Conservation (phyloP, 37 sponge, comb jelly and placozoan species). For the Bolinopsis microptera region DNA sequence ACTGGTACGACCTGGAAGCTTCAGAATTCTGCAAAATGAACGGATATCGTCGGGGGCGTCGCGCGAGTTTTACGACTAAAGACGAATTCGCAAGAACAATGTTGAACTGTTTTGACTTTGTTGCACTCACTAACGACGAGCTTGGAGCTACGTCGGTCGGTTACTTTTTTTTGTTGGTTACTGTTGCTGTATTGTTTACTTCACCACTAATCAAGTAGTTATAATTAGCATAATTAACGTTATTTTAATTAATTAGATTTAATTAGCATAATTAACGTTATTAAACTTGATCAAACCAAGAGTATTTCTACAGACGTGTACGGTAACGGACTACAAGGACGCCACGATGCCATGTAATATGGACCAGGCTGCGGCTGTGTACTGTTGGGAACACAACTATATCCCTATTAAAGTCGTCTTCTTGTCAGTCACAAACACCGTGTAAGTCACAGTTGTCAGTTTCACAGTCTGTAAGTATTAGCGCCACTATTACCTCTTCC, state of each 20-base stretch:
- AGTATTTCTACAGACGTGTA: background rate
- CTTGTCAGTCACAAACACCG: background rate
- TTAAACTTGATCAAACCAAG: too few species aligned
- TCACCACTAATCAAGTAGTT: too few species aligned
- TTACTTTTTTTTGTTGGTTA: too few species aligned
- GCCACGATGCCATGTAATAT: background rate
- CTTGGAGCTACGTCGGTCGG: background rate
- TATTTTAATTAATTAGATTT: too few species aligned
- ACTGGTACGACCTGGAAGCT: background rate
- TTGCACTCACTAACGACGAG: background rate
- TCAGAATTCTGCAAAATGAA: background rate
- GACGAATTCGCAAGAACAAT: background rate
- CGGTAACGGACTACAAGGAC: background rate
- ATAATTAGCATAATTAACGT: too few species aligned
- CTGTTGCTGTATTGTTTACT: too few species aligned
- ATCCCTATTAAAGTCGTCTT: background rate
- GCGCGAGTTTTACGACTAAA: background rate
- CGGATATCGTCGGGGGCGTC: background rate
- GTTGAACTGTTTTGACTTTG: background rate
- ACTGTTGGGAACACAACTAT: background rate
- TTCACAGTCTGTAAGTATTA: too few species aligned
- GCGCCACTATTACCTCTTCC: too few species aligned
- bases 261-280: too few species aligned
- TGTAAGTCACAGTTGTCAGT: too few species aligned
- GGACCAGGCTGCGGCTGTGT: background rate